Conservation (phyloP, 2,888 invertebrate species). For the Pollenia griseotomentosa region DNA sequence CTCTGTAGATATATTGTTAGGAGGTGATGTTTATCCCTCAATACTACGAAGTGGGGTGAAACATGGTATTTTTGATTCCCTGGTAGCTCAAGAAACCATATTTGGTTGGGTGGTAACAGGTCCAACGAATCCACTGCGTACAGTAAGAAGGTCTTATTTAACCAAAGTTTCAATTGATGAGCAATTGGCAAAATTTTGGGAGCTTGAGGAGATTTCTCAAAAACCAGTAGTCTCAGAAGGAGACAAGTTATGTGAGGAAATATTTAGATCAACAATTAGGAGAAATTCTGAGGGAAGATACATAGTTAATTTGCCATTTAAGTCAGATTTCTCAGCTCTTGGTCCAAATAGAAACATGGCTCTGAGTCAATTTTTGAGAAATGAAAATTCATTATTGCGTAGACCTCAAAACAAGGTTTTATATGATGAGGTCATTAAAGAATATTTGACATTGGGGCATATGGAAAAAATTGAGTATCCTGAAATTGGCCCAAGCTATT, state of each 20-base stretch:
- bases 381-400: slow-evolving; percentile 3
- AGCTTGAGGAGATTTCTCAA: slow-evolving; percentile 17
- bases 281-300: slow-evolving; percentile 13
- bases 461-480: slow-evolving; percentile 19
- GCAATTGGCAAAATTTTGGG: slow-evolving; percentile 23
- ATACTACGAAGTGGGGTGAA: not conserved
- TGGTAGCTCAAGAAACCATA: too few relatives aligned
- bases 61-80: too few relatives aligned
- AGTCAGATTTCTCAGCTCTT: not conserved
- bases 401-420: slow-evolving; percentile 6
- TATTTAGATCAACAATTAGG: not conserved
- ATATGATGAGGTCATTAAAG: slow-evolving; percentile 19
- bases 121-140: not conserved
- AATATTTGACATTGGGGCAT: slow-evolving; percentile 19
- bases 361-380: slow-evolving; percentile 13
- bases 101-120: slow-evolving; percentile 29
- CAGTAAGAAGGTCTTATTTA: not conserved
- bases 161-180: slow-evolving; percentile 21
- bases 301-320: slow-evolving; percentile 19
- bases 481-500: slow-evolving; percentile 15
- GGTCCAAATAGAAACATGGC: slow-evolving; percentile 3
- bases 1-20: too few relatives aligned
- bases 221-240: slow-evolving; percentile 11
- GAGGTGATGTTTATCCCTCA: not conserved
- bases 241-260: slow-evolving; percentile 33